phyloP scores from a whole-genome alignment of 2,797 vertebrate genomes.

The Pteronotus mesoamericanus region DNA sequence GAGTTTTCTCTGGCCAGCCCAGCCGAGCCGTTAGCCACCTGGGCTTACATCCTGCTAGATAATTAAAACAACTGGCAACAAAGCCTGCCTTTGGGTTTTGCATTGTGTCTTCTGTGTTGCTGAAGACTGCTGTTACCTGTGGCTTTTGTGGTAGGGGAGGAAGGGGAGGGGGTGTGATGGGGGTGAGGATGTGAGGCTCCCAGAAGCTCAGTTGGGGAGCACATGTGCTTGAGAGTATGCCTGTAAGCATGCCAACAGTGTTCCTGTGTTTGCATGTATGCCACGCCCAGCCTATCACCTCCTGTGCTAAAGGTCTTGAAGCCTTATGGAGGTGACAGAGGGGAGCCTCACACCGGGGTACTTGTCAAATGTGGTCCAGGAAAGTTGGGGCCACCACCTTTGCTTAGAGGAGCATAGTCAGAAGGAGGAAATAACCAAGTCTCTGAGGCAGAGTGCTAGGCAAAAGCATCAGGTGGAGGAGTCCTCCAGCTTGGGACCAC shows the following conservation, averaged over 20 bases:
- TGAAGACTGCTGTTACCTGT: slow-evolving; percentile 56
- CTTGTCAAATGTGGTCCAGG: neutral
- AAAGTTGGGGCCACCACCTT: neutral
- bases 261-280: neutral
- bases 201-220: neutral
- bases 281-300: neutral
- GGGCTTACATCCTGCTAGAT: slow-evolving; percentile 67
- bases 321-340: neutral
- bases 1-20: neutral
- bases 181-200: slow-evolving; percentile 2
- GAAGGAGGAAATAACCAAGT: neutral
- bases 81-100: slow-evolving; percentile 58
- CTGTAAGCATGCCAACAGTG: neutral
- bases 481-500: neutral
- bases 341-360: neutral
- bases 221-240: slow-evolving; percentile 28
- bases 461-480: neutral
- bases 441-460: neutral
- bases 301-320: neutral
- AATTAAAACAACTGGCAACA: slow-evolving; percentile 58
- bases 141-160: slow-evolving; percentile 69
- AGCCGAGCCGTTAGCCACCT: slow-evolving; percentile 63
- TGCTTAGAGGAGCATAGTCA: neutral
- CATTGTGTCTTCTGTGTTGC: slow-evolving; percentile 54
- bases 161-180: neutral